A percentile compares a stretch with the other conserved stretches of the same genome.
Evolutionary conservation across 2,888 invertebrate species (phyloP).

Genomic region (Eubasilissa splendida): DNA sequence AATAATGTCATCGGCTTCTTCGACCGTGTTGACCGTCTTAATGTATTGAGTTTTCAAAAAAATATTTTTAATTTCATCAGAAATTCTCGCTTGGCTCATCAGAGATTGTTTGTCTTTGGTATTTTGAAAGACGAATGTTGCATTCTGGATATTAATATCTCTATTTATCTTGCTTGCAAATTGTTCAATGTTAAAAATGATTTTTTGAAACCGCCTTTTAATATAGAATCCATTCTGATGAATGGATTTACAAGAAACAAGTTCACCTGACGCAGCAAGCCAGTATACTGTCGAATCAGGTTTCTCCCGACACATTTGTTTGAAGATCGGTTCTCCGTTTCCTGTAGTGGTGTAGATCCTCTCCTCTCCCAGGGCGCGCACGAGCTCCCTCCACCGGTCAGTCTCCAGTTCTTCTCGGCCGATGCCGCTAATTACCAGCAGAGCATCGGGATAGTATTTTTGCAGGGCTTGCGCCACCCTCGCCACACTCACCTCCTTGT

Average conservation of each 20-base stretch:
- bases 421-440: neutral
- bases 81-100: no score
- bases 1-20: neutral
- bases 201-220: neutral
- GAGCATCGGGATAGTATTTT: no score
- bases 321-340: neutral
- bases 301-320: neutral
- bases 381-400: neutral
- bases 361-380: no score
- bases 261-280: neutral
- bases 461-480: no score
- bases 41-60: no score
- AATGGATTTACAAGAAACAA: neutral
- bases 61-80: no score
- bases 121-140: neutral
- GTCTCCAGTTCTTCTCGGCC: no score
- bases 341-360: no score
- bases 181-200: neutral
- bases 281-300: neutral
- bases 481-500: neutral
- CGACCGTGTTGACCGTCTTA: neutral
- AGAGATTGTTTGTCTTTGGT: no score
- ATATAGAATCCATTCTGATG: conserved; percentile 8
- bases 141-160: neutral
- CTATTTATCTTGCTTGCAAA: neutral